Percentiles rank a stretch among this genome's conserved stretches.
phyloP scores from a whole-genome alignment of 2,113 vertebrate genomes.

The Saccopteryx leptura region DNA sequence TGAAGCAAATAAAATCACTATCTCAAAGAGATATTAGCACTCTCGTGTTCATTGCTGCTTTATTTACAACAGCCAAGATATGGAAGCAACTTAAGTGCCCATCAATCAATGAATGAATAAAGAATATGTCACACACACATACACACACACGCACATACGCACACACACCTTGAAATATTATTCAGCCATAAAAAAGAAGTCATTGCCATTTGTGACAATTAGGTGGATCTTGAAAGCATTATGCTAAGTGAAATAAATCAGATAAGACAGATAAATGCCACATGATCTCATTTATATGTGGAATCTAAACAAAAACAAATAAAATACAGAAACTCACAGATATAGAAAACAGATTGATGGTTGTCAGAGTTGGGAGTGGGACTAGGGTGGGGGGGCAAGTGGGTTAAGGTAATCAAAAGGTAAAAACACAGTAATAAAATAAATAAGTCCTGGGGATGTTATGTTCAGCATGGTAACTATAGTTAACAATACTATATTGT shows the following conservation, averaged over 20 bases:
- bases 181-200: background rate
- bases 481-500: background rate
- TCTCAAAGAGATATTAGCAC: background rate
- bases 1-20: background rate
- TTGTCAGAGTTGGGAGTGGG: background rate
- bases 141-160: background rate
- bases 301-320: background rate
- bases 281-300: background rate
- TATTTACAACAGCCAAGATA: background rate
- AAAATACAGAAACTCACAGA: background rate
- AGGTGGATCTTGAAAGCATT: background rate
- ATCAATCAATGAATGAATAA: background rate
- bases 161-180: background rate
- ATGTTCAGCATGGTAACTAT: background rate
- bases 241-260: background rate
- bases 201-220: background rate
- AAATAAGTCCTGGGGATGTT: background rate
- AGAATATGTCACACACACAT: background rate
- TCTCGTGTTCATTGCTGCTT: background rate
- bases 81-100: background rate
- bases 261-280: background rate
- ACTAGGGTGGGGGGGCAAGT: background rate
- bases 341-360: background rate
- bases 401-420: background rate
- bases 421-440: background rate